A percentile compares a stretch with the other conserved stretches of the same genome.
phyloP scores from a whole-genome alignment of 2,888 invertebrate species.

The Amphimallon solstitiale region DNA sequence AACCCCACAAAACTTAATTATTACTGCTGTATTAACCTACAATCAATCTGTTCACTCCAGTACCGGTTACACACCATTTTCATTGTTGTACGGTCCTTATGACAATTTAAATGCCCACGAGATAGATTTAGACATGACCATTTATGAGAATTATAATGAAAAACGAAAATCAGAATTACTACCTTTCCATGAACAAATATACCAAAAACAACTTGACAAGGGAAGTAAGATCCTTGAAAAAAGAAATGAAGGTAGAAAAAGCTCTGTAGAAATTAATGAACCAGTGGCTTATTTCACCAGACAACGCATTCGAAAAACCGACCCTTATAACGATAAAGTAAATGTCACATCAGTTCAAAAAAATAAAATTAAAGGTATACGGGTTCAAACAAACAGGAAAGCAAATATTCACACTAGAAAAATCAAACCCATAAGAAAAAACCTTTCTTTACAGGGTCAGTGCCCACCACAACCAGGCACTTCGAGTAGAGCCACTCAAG shows the following conservation, averaged over 20 bases:
- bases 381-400: not conserved
- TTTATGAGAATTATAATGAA: slow-evolving; percentile 30
- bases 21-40: not conserved
- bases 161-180: slow-evolving; percentile 30
- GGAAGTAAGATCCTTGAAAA: slow-evolving; percentile 18
- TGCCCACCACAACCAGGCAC: slow-evolving; percentile 38
- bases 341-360: not conserved
- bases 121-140: not conserved
- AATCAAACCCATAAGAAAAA: too few species aligned
- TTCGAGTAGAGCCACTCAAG: slow-evolving; percentile 41
- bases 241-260: slow-evolving; percentile 5
- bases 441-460: slow-evolving; percentile 42
- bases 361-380: slow-evolving; percentile 7
- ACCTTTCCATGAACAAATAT: slow-evolving; percentile 32
- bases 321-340: slow-evolving; percentile 33
- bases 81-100: not conserved
- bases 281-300: not conserved
- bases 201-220: slow-evolving; percentile 29
- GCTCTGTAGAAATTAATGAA: slow-evolving; percentile 8
- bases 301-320: slow-evolving; percentile 7
- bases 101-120: slow-evolving; percentile 10
- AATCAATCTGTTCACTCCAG: slow-evolving; percentile 10
- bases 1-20: slow-evolving; percentile 7
- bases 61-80: not conserved
- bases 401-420: slow-evolving; percentile 1